Conservation (phyloP, 1,140 invertebrate genomes). For the Lordiphosa collinella region DNA sequence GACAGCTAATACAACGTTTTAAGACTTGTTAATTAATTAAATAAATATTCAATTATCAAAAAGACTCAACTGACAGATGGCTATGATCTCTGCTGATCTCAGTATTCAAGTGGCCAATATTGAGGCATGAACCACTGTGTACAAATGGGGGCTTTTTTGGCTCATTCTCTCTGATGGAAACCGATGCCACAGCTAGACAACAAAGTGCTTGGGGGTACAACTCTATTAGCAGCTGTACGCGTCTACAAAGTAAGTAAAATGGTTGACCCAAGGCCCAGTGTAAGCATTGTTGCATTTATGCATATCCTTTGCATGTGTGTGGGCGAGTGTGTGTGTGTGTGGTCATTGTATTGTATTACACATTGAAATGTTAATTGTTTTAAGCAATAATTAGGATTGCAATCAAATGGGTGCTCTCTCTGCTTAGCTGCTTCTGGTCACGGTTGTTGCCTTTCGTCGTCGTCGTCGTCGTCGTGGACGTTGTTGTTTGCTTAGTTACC, state of each 20-base stretch:
- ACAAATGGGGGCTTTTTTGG: no score
- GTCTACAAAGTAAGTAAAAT: conserved; percentile 4
- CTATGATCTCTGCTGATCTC: no score
- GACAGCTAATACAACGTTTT: no score
- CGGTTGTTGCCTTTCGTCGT: conserved; percentile 24
- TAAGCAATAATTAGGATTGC: conserved; percentile 76
- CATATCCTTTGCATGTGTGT: conserved; percentile 47
- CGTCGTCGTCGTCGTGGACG: no score
- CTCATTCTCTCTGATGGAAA: no score
- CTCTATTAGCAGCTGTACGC: conserved; percentile 46
- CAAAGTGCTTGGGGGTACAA: not conserved
- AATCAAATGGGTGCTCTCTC: conserved; percentile 47
- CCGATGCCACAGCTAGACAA: no score
- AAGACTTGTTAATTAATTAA: no score
- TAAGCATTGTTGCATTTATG: conserved; percentile 24
- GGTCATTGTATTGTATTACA: conserved; percentile 63
- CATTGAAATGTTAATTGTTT: conserved; percentile 78
- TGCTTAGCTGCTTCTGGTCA: conserved; percentile 11
- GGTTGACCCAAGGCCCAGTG: conserved; percentile 29
- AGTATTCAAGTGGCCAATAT: no score
- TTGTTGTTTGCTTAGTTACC: conserved; percentile 64
- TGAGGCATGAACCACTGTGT: no score
- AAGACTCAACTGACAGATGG: not conserved
- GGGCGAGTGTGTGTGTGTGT: conserved; percentile 21
- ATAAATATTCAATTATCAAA: not conserved